Percentiles rank a stretch among this genome's conserved stretches.
These are phyloP conservation scores for Tinea semifulvella DNA, from an alignment of 2,888 invertebrate genomes.

Conservation along the genomic window DNA sequence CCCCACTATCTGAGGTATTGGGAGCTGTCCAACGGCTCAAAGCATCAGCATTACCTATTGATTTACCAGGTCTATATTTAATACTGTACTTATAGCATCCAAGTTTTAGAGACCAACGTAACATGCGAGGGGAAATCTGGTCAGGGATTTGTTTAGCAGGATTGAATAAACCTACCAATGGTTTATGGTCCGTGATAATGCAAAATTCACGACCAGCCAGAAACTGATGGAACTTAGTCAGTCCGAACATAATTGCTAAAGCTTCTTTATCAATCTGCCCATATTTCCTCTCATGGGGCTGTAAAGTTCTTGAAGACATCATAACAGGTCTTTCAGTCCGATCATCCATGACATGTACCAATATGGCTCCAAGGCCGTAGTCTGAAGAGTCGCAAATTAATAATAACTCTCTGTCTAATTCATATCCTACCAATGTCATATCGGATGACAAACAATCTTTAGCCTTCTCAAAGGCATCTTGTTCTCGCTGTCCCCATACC, in stretches of 20 bases:
- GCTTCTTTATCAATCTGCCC: conserved; percentile 22
- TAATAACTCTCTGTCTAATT: conserved; percentile 16
- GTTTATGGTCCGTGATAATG: conserved; percentile 21
- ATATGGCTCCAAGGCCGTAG: conserved; percentile 20
- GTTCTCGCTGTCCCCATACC: conserved; percentile 18
- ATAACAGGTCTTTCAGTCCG: conserved; percentile 19
- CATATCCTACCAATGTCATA: conserved; percentile 14
- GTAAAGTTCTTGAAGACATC: conserved; percentile 19
- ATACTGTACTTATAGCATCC: conserved; percentile 6
- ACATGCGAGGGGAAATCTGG: conserved; percentile 20
- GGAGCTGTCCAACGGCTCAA: conserved; percentile 10
- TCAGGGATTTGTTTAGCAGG: conserved; percentile 19
- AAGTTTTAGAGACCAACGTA: conserved; percentile 21
- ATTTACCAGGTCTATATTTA: conserved; percentile 11
- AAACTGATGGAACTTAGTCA: conserved; percentile 20
- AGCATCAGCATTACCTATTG: conserved; percentile 1
- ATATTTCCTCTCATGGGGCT: conserved; percentile 18
- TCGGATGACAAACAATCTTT: conserved; percentile 16
- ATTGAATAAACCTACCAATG: conserved; percentile 14
- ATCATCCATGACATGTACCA: conserved; percentile 19
- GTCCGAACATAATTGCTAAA: conserved; percentile 20
- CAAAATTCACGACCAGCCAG: conserved; percentile 16
- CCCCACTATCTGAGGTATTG: no score
- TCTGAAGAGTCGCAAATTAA: conserved; percentile 21
- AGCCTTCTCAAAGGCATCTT: conserved; percentile 17